Evolutionary conservation across 1,140 invertebrate genomes (phyloP).

Genomic region (Venturia canescens): DNA sequence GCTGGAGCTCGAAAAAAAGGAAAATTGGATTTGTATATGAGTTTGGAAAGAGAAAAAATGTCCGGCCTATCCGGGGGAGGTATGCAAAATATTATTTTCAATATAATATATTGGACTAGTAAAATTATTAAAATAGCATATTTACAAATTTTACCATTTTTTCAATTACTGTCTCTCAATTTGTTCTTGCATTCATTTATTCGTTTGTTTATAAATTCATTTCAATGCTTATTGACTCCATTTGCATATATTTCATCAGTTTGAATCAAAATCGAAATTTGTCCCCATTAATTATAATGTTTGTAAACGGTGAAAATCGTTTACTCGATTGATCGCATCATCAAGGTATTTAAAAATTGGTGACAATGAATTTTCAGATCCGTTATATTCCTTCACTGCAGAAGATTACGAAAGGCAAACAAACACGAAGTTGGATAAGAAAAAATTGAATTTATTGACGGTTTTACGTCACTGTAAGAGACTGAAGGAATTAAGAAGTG

Average conservation of each 20-base stretch:
- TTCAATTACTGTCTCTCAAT: neutral
- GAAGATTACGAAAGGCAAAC: constrained; percentile 69
- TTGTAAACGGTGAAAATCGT: neutral
- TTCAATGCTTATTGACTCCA: no score
- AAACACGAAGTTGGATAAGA: constrained; percentile 69
- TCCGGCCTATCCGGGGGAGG: constrained; percentile 57
- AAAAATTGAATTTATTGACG: constrained; percentile 69
- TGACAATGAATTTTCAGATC: constrained; percentile 61
- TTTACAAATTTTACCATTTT: no score
- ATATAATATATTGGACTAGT: no score
- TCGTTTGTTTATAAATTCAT: no score
- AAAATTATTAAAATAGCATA: neutral
- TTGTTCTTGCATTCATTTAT: no score
- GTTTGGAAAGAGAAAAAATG: constrained; percentile 65
- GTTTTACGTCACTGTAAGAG: constrained; percentile 70
- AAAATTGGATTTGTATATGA: constrained; percentile 67
- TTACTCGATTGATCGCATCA: no score
- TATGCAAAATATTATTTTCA: constrained; percentile 46
- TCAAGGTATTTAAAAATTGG: neutral
- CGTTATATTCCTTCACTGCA: constrained; percentile 68
- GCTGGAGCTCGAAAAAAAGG: constrained; percentile 68
- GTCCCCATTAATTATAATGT: neutral
- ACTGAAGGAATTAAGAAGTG: constrained; percentile 64
- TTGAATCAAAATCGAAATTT: no score
- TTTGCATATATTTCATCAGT: no score